Conservation (phyloP, 1,140 invertebrate species). For the Lepidurus apus region DNA sequence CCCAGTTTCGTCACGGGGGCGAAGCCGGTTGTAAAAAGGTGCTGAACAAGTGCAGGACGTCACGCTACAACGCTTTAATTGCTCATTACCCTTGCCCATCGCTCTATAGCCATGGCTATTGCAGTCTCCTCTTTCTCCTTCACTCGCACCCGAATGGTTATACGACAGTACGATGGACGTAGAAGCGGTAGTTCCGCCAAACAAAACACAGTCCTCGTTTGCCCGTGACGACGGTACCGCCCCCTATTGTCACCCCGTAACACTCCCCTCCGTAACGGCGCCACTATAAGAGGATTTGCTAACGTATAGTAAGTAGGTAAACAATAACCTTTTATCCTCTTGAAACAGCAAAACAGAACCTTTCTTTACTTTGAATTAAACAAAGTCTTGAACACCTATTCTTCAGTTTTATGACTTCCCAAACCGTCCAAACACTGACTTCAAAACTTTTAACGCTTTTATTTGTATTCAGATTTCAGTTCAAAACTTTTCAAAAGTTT, state of each 20-base stretch:
- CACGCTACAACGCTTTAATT: slow-evolving; percentile 11
- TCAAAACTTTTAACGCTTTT: no score
- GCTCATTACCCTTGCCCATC: slow-evolving; percentile 12
- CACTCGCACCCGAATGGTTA: background rate
- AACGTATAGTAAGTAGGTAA: background rate
- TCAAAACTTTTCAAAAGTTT: no score
- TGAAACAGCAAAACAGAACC: no score
- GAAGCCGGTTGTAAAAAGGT: slow-evolving; percentile 4
- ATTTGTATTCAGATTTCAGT: no score
- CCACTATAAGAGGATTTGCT: background rate
- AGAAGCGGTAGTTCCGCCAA: background rate
- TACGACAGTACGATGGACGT: background rate
- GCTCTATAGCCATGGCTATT: background rate
- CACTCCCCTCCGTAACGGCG: background rate
- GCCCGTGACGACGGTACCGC: background rate
- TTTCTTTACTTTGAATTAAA: no score
- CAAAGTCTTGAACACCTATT: no score
- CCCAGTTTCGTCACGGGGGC: slow-evolving; percentile 10
- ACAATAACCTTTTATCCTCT: background rate
- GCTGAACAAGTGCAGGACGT: slow-evolving; percentile 13
- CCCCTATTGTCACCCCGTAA: background rate
- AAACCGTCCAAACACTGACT: no score
- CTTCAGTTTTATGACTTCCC: no score
- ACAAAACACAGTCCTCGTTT: background rate
- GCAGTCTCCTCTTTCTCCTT: background rate